Base-by-base conservation (phyloP, 2,113 vertebrate genomes). In the Antigone vipio region DNA sequence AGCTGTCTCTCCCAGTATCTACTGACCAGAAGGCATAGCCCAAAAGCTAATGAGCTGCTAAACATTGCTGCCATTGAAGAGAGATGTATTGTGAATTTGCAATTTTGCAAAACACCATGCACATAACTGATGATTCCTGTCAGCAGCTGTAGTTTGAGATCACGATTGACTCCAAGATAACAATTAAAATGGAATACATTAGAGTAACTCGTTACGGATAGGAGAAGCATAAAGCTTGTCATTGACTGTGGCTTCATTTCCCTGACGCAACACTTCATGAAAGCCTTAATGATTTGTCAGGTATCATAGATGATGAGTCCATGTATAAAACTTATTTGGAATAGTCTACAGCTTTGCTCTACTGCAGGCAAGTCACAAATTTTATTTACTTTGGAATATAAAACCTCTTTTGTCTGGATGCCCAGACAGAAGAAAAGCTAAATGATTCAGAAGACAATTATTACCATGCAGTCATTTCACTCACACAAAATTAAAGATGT, bases 171-270 rank as follows among this genome's bases (percentile, higher is more conserved):
- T 95, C 82, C 84, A 69, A 94, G 85, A 91, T 62, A 95, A 92
- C 92, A 95, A 98, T 97, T 97, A 98, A 97, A 97, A 95, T 85
- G 88, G 97, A 98, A 98, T 96, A 96, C 58, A 97, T 97, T 97
- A 97, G 52, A 96, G 95, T 68, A 85, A 59, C 77, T 94, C 9
- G 9, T 96, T 95, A 95, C 11, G 53, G 97, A 85, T 49, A 97
- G 79, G 71, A 94, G 95, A 95, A 86, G 88, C 85, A 73, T 71
- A 94, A 94, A 90, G 95, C 94, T 88, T 93, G 94, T 94, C 95
- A 96, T 50, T 96, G 89, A 87, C 78, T 92, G 45, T 83, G 88
- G 77, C 92, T 97, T 91, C 93, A 92, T 88, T 97, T 92, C 87
- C 49, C 88, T 89, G 72, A 79, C 21, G 15, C 9, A 18, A 91